A percentile compares a stretch with the other conserved stretches of the same genome.
Evolutionary conservation across 2,113 vertebrate genomes (phyloP).

Genomic region (Tympanuchus pallidicinctus): DNA sequence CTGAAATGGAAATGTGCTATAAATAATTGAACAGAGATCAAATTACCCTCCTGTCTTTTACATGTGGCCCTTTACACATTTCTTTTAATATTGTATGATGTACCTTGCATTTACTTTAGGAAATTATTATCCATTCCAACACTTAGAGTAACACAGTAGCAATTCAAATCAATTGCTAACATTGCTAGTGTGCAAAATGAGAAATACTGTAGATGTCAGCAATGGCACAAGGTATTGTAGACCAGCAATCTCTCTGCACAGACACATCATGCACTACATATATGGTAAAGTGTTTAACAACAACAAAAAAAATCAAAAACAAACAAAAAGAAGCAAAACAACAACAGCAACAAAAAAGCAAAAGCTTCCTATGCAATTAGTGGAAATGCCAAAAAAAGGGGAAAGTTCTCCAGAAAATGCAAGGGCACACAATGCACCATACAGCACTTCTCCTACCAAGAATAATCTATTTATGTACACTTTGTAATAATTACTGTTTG

Average conservation of each 20-base stretch:
- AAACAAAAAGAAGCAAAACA: not conserved
- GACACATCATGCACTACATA: not conserved
- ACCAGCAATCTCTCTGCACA: not conserved
- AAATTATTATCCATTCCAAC: conserved; percentile 46
- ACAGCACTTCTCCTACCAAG: not conserved
- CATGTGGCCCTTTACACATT: conserved; percentile 18
- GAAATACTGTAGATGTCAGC: conserved; percentile 2
- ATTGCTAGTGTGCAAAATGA: not conserved
- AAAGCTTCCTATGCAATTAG: not conserved
- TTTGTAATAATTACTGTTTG: not conserved
- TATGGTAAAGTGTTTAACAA: not conserved
- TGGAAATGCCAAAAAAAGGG: not conserved
- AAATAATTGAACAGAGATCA: conserved; percentile 62
- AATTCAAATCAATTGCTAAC: conserved; percentile 7
- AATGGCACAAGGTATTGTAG: not conserved
- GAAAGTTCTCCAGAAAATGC: not conserved
- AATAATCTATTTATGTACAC: not conserved
- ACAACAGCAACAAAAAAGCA: not conserved
- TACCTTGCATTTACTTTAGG: conserved; percentile 26
- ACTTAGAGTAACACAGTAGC: conserved; percentile 27
- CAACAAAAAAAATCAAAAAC: not conserved
- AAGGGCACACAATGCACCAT: not conserved
- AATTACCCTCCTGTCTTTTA: conserved; percentile 42
- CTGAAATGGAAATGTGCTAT: conserved; percentile 56
- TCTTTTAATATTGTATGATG: conserved; percentile 50